Base-by-base conservation (phyloP, 2,113 vertebrate species). In the Coregonus clupeaformis region DNA sequence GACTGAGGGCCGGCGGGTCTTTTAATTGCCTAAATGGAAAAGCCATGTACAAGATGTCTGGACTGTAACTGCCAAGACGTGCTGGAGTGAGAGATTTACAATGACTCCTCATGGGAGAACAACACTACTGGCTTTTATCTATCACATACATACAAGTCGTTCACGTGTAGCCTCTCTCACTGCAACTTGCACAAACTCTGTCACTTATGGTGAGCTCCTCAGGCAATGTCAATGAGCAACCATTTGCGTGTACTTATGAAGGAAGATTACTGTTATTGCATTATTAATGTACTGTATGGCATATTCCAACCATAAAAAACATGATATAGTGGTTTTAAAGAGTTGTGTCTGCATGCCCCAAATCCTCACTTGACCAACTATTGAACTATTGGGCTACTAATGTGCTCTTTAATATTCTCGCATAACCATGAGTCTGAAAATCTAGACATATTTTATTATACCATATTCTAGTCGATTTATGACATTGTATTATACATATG, bases 1-100 rank as follows among this genome's bases (percentile, higher is more conserved):
- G 27, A 11, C 47, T 20, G 52, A 7, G 70, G 69, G 70, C 68
- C 57, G 59, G 60, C 70, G 30, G 27, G 47, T 70, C 29, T 49
- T 82, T 82, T 76, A 72, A 83, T 83, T 87, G 80, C 77, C 69
- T 74, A 78, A 88, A 85, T 84, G 81, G 68, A 82, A 83, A 80
- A 72, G 59, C 57, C 32, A 55, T 82, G 80, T 78, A 71, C 62
- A 47, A 59, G 65, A 76, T 76, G 68, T 71, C 45, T 65, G 14
- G 66, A 72, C 49, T 64, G 49, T 78, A 66, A 27, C 55, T 25
- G 59, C 65, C 42, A 71, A 30, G 16, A 22, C 25, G 27, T 16
- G n/a, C 72, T 65, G 73, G 16, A 63, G 52, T 66, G 68, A 52
- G 30, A 75, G 62, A 68, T 81, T 64, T 81, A 64, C 81, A 84